phyloP scores from a whole-genome alignment of 2,797 vertebrate species.

The Epinephelus coioides region DNA sequence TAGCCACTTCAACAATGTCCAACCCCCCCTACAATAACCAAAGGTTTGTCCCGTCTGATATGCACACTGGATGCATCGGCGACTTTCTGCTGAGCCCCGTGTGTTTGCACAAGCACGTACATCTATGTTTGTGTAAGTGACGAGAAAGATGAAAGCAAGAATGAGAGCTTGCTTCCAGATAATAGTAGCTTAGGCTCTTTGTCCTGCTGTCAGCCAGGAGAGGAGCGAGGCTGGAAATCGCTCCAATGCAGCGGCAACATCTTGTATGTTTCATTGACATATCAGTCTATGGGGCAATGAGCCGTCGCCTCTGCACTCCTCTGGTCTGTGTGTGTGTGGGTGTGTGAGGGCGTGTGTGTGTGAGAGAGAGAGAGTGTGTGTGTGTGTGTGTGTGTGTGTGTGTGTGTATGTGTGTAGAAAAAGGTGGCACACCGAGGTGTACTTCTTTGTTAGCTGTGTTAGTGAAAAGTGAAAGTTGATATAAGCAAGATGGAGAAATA shows the following conservation, averaged over 20 bases:
- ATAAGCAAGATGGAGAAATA: not conserved
- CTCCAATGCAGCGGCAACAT: slow-evolving; percentile 77
- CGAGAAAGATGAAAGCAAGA: slow-evolving; percentile 71
- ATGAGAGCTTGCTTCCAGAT: slow-evolving; percentile 76
- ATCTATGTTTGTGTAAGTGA: slow-evolving; percentile 72
- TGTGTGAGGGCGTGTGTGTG: slow-evolving; percentile 16
- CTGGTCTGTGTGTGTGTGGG: slow-evolving; percentile 41
- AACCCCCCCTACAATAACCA: not conserved
- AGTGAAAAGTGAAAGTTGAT: slow-evolving; percentile 22
- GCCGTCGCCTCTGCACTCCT: slow-evolving; percentile 74
- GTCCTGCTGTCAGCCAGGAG: slow-evolving; percentile 84
- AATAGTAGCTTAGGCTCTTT: slow-evolving; percentile 82
- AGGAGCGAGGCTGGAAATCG: slow-evolving; percentile 76
- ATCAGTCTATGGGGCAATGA: slow-evolving; percentile 81
- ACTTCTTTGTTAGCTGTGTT: slow-evolving; percentile 32
- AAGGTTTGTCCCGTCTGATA: slow-evolving; percentile 36
- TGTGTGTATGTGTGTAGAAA: slow-evolving; percentile 37
- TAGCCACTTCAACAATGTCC: slow-evolving; percentile 34
- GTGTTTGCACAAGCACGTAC: slow-evolving; percentile 57
- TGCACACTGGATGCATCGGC: slow-evolving; percentile 49
- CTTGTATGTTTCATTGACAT: slow-evolving; percentile 84
- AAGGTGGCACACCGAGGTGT: slow-evolving; percentile 24
- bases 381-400: slow-evolving; percentile 35
- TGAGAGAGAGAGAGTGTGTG: slow-evolving; percentile 30
- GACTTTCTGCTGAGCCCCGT: slow-evolving; percentile 65